phyloP scores from a whole-genome alignment of 2,113 vertebrate genomes.

The Crotalus viridis region DNA sequence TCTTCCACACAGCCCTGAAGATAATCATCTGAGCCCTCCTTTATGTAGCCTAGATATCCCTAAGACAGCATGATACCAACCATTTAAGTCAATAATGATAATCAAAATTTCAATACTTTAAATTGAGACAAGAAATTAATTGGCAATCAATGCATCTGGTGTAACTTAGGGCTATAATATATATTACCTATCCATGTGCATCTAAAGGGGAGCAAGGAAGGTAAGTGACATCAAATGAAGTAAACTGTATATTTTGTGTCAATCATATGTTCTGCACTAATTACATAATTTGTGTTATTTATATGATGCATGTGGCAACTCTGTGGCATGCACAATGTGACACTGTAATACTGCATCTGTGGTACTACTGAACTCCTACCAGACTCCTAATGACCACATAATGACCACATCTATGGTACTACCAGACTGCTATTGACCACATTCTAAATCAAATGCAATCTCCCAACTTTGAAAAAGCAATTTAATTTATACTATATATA shows the following conservation, averaged over 20 bases:
- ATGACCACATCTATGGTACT: background rate
- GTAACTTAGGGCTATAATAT: background rate
- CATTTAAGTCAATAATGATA: background rate
- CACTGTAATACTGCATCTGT: background rate
- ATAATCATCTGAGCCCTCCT: background rate
- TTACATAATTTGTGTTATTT: background rate
- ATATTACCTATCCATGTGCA: background rate
- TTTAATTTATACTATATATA: background rate
- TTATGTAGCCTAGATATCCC: background rate
- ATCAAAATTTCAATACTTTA: background rate
- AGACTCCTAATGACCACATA: background rate
- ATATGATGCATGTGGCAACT: background rate
- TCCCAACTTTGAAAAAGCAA: background rate
- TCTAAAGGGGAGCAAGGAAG: background rate
- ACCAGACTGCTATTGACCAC: background rate
- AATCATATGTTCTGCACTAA: background rate
- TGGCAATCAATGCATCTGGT: background rate
- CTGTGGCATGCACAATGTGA: background rate
- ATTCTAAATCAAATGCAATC: background rate
- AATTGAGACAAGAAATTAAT: background rate
- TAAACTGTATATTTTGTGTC: background rate
- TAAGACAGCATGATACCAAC: background rate
- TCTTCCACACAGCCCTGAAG: background rate
- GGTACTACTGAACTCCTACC: background rate
- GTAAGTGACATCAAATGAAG: background rate